Evolutionary conservation across 2,888 invertebrate genomes (phyloP), one percentile per base, ranked within the genome.

Genomic region (Morpho deidamia): DNA sequence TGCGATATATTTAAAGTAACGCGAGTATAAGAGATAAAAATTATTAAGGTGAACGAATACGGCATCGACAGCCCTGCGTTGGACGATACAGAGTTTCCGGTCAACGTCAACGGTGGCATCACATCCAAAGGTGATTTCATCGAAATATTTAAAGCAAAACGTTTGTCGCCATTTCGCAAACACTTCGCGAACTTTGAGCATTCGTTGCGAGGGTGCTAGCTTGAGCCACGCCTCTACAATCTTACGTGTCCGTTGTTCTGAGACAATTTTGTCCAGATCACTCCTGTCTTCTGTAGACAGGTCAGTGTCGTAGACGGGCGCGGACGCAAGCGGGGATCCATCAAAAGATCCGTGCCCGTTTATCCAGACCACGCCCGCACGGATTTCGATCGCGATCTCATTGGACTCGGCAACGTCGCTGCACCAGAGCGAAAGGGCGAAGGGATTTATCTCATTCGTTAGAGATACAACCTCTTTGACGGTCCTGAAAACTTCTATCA

Each of bases 401-500:
- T 81, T 75, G 0, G 74, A 66, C 56, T 73, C 72, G 0, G 76
- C 69, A 1, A 74, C 49, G 33, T 74, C 71, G 34, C 65, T 70
- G 7, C 70, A 69, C 83, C 83, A 84, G 4, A 82, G 56, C 0
- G 82, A 80, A 7, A 78, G 43, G 42, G 65, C 74, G 33, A 59
- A 60, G 9, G 67, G 58, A 3, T 55, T 45, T 1, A 59, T 53
- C 10, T 63, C 53, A 2, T 64, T 51, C 0, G 77, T 4, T 7
- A 83, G 46, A 9, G 70, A 55, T 8, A 81, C 46, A 23, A 81
- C 57, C 48, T 83, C 83, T 55, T 78, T 79, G 0, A 64, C 70
- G 0, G 79, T 83, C 54, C 83, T 72, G 57, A 76, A 84, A 0
- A 74, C 73, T 56, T 80, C 78, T 1, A 80, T 64, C 0, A 55